Evolutionary conservation across 2,888 invertebrate species (phyloP).

Genomic region (Copidosoma aretas): DNA sequence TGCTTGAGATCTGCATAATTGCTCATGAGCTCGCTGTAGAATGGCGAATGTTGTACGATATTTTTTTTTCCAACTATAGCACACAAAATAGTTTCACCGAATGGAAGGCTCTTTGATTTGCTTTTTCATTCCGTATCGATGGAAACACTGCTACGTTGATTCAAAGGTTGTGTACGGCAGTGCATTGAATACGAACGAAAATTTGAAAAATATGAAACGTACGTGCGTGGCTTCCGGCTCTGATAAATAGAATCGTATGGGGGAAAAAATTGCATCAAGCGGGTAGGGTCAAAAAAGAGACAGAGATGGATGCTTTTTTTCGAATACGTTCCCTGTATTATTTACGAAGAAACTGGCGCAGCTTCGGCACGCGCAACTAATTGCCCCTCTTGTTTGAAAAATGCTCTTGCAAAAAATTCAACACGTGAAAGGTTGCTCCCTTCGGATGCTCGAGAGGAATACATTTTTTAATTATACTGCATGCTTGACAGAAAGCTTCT

Average conservation of each 20-base stretch:
- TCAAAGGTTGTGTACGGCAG: too few relatives aligned
- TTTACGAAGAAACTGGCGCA: background rate
- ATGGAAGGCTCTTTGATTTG: too few relatives aligned
- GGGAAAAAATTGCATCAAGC: background rate
- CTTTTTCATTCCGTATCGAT: too few relatives aligned
- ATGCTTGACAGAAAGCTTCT: background rate
- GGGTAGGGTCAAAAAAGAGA: background rate
- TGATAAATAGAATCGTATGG: background rate
- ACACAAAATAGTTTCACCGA: too few relatives aligned
- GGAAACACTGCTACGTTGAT: too few relatives aligned
- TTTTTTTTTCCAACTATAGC: too few relatives aligned
- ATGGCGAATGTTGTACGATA: too few relatives aligned
- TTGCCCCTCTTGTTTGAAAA: background rate
- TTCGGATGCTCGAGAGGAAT: too few relatives aligned
- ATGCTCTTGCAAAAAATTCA: conserved; percentile 12
- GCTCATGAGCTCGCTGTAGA: background rate
- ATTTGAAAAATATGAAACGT: background rate
- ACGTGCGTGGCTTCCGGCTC: background rate
- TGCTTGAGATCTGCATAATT: conserved; percentile 13
- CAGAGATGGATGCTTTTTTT: background rate
- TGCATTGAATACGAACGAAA: too few relatives aligned
- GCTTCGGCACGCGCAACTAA: background rate
- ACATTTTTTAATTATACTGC: background rate
- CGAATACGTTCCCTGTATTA: background rate
- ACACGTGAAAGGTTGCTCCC: background rate